These are phyloP conservation scores for Polydrusus pterygomalis DNA, from an alignment of 2,888 invertebrate species.

Conservation along the genomic window DNA sequence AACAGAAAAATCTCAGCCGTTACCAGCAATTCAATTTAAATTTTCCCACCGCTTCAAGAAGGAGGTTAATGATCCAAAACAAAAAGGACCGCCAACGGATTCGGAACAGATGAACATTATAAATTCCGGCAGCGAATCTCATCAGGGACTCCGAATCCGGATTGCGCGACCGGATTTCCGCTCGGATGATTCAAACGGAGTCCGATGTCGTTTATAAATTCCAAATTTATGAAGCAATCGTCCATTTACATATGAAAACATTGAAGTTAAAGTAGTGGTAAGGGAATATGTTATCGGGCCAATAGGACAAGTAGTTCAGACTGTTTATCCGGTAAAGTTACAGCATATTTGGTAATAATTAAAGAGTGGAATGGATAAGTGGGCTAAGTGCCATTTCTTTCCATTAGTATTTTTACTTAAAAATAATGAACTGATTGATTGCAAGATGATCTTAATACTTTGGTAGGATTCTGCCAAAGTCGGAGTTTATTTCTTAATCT, in stretches of 20 bases:
- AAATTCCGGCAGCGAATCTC: constrained; percentile 67
- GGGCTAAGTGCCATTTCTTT: too few relatives aligned
- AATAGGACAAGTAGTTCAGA: too few relatives aligned
- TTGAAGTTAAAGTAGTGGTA: neutral
- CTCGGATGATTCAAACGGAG: constrained; percentile 31
- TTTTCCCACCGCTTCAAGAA: constrained; percentile 35
- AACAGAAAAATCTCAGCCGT: constrained; percentile 24
- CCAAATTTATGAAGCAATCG: constrained; percentile 46
- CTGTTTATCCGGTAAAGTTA: too few relatives aligned
- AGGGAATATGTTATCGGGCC: neutral
- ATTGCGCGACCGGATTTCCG: constrained; percentile 46
- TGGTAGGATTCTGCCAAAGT: too few relatives aligned
- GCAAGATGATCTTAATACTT: too few relatives aligned
- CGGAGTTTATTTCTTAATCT: too few relatives aligned
- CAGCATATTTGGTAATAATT: too few relatives aligned
- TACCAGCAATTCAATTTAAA: constrained; percentile 47
- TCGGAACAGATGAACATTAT: constrained; percentile 64
- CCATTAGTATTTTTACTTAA: too few relatives aligned
- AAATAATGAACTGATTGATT: too few relatives aligned
- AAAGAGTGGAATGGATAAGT: too few relatives aligned
- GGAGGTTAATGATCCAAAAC: constrained; percentile 55
- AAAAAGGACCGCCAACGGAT: constrained; percentile 51
- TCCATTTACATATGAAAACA: constrained; percentile 20
- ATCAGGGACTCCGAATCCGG: constrained; percentile 58
- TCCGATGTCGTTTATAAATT: constrained; percentile 28